Evolutionary conservation across 2,888 invertebrate genomes (phyloP).

Genomic region (Sphaerophoria taeniata): DNA sequence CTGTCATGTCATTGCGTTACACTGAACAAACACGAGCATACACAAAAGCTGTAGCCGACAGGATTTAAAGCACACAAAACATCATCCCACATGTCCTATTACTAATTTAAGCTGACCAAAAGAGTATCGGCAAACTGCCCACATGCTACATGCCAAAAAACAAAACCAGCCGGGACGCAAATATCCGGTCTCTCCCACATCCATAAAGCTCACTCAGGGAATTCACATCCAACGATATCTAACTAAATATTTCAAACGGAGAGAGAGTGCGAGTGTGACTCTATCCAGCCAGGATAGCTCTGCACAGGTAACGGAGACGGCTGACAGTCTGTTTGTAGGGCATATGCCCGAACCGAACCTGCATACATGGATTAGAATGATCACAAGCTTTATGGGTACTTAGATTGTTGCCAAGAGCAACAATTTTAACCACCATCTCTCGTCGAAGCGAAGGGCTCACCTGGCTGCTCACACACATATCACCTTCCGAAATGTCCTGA

Average conservation of each 20-base stretch:
- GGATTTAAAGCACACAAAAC: not conserved
- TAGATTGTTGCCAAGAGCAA: conserved; percentile 73
- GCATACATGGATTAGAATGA: conserved; percentile 68
- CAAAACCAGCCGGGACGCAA: conserved; percentile 64
- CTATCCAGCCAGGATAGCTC: conserved; percentile 40
- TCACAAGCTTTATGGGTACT: conserved; percentile 70
- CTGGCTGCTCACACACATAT: conserved; percentile 12
- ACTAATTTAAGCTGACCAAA: conserved; percentile 41
- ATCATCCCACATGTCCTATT: not conserved
- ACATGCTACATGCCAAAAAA: conserved; percentile 69
- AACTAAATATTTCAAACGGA: not conserved
- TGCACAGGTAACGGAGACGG: conserved; percentile 52
- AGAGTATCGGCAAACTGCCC: conserved; percentile 50
- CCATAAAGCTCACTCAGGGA: conserved; percentile 60
- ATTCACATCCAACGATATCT: conserved; percentile 40
- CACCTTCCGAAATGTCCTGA: conserved; percentile 12
- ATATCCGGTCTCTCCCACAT: conserved; percentile 57
- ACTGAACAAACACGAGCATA: not conserved
- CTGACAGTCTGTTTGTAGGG: not conserved
- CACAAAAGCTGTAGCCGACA: conserved; percentile 9
- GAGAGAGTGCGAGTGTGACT: not conserved
- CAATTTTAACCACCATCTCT: conserved; percentile 63
- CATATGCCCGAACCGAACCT: conserved; percentile 25
- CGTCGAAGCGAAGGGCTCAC: conserved; percentile 3
- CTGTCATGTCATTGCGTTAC: conserved; percentile 12